These are phyloP conservation scores for Pseudomyrmex dendroicus DNA, from an alignment of 1,140 invertebrate species.

Conservation along the genomic window DNA sequence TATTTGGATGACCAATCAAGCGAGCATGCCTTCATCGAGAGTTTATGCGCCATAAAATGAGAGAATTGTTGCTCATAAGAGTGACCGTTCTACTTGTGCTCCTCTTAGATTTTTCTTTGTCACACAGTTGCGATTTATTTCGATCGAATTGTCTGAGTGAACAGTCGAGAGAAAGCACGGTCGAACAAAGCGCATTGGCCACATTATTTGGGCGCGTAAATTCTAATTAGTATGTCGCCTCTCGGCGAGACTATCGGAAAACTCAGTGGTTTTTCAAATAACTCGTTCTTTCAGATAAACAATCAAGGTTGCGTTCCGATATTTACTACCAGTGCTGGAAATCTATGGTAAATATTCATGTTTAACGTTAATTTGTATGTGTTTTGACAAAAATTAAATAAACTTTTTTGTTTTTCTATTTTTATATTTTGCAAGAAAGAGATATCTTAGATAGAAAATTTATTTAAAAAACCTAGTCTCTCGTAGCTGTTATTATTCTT, in stretches of 20 bases:
- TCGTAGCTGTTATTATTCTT: too few species aligned
- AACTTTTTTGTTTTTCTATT: too few species aligned
- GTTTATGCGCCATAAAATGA: constrained; percentile 76
- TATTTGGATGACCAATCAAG: constrained; percentile 73
- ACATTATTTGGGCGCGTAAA: background rate
- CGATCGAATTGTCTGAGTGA: constrained; percentile 19
- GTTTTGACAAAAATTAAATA: too few species aligned
- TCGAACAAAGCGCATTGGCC: background rate
- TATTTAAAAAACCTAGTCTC: too few species aligned
- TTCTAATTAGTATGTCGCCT: constrained; percentile 23
- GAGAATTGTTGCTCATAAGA: constrained; percentile 60
- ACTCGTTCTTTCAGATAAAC: background rate
- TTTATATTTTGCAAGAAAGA: too few species aligned
- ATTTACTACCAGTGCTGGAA: too few species aligned
- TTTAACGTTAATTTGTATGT: too few species aligned
- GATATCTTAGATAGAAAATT: too few species aligned
- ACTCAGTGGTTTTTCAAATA: background rate
- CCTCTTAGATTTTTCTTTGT: background rate
- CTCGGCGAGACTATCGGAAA: background rate
- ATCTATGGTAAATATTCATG: too few species aligned
- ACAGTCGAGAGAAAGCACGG: background rate
- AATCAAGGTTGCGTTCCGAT: background rate
- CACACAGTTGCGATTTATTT: constrained; percentile 19
- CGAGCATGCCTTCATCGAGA: constrained; percentile 65
- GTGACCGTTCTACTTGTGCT: background rate